phyloP scores from a whole-genome alignment of 2,888 invertebrate species.

The Brachypalpus laphriformis region DNA sequence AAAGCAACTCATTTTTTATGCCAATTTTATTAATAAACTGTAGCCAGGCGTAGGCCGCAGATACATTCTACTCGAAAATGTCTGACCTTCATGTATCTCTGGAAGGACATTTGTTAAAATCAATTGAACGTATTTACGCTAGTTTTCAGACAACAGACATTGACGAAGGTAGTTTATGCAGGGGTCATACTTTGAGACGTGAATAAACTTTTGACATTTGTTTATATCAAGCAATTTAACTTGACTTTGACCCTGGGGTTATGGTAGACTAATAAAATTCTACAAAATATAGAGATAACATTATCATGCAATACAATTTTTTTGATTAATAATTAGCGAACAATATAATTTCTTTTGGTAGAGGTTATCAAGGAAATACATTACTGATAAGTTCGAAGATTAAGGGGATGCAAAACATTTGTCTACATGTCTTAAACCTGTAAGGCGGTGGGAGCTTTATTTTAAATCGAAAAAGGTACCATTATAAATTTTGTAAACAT shows the following conservation, averaged over 20 bases:
- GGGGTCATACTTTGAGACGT: neutral
- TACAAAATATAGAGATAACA: conserved; percentile 12
- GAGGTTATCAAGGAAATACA: conserved; percentile 7
- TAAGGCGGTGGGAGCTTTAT: neutral
- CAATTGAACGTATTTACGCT: conserved; percentile 1
- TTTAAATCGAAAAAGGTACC: neutral
- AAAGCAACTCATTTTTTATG: conserved; percentile 21
- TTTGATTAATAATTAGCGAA: neutral
- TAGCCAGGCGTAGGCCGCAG: neutral
- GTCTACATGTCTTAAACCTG: neutral
- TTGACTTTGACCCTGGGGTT: conserved; percentile 13
- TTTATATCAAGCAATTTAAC: neutral
- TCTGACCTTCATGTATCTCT: conserved; percentile 36
- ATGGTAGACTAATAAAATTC: neutral
- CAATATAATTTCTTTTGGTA: neutral
- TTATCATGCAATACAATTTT: conserved; percentile 8
- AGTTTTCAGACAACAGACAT: neutral
- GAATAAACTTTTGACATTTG: neutral
- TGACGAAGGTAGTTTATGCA: conserved; percentile 9
- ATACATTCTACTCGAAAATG: conserved; percentile 7
- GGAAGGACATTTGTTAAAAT: conserved; percentile 25
- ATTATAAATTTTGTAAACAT: neutral
- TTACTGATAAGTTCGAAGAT: neutral
- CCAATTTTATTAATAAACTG: conserved; percentile 49
- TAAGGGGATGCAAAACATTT: neutral